Conservation (phyloP, 2,888 invertebrate species). For the Drosophila nigricruria region DNA sequence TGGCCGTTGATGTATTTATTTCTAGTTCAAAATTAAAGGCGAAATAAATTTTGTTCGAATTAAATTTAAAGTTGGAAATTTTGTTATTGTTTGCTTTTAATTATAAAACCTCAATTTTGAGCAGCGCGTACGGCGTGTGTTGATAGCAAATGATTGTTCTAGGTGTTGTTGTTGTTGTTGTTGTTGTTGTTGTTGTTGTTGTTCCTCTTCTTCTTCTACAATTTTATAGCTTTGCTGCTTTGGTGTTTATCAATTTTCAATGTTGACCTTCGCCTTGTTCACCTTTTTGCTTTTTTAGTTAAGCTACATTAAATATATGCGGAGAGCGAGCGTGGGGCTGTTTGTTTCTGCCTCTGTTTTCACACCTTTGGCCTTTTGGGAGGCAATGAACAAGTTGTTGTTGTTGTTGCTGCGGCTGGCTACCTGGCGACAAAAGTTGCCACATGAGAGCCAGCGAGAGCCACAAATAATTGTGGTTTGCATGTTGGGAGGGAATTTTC, state of each 20-base stretch:
- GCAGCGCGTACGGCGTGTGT: constrained; percentile 21
- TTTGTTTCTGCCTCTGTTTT: constrained; percentile 52
- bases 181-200: constrained; percentile 24
- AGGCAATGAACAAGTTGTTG: constrained; percentile 22
- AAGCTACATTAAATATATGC: constrained; percentile 69
- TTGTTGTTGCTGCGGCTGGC: constrained; percentile 10
- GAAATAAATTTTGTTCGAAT: constrained; percentile 16
- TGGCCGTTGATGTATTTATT: constrained; percentile 48
- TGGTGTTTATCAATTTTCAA: constrained; percentile 78
- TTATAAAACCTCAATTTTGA: constrained; percentile 65
- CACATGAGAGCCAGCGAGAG: constrained; percentile 23
- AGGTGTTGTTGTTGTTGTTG: constrained; percentile 11
- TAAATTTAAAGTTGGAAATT: constrained; percentile 37
- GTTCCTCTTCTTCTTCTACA: constrained; percentile 18
- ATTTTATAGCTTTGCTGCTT: constrained; percentile 27
- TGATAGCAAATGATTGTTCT: constrained; percentile 35
- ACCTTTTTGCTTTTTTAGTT: constrained; percentile 53
- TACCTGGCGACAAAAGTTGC: constrained; percentile 41
- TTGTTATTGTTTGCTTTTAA: constrained; percentile 79
- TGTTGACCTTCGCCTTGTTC: constrained; percentile 75
- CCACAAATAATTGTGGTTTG: constrained; percentile 51
- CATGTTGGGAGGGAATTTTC: constrained; percentile 13
- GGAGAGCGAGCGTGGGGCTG: constrained; percentile 25
- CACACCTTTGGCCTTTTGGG: constrained; percentile 57
- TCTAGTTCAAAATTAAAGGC: constrained; percentile 54